Evolutionary conservation across 2,888 invertebrate genomes (phyloP), one percentile per base, ranked within the genome.

Genomic region (Drosophila hamatofila): DNA sequence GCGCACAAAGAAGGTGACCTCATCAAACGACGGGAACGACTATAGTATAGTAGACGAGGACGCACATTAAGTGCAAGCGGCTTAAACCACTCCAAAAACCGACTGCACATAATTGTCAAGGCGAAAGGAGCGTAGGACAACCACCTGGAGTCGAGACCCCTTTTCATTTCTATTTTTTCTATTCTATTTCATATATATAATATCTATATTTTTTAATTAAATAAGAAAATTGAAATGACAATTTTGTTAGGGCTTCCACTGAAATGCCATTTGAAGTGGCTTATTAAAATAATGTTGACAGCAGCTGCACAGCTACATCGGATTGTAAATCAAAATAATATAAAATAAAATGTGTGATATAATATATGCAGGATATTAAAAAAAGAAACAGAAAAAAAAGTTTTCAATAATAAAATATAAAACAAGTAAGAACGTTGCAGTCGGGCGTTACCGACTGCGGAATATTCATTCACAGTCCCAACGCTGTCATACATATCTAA

Each of bases 41-140:
- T 9, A 4, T 23, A 23, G 51, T 7, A 21, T 16, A 51, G 54
- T 3, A n/a, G 55, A 14, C 3, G 55, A 21, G 55, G 57, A 65
- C 51, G 56, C 56, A 61, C 51, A 63, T 68, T 74, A 78, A 72
- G 70, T 75, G 71, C 60, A 76, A 75, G 81, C 89, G 56, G 84
- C 74, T 84, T 89, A 84, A 78, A 25, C 77, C 65, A 55, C 69
- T 71, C 54, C 64, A 67, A 73, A 42, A 62, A 41, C 64, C 52
- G 41, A 57, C 54, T 59, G 60, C 62, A 67, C 81, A 83, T 86
- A 88, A 83, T 88, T 88, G 89, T 88, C 89, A 88, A 78, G 75
- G 78, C 70, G 37, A 27, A 11, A 37, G 14, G n/a, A 25, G 54
- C n/a, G 11, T 30, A 27, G 23, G 16, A 16, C 35, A 21, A 8